Base-by-base conservation (phyloP, 2,113 vertebrate genomes). In the Passer domesticus region DNA sequence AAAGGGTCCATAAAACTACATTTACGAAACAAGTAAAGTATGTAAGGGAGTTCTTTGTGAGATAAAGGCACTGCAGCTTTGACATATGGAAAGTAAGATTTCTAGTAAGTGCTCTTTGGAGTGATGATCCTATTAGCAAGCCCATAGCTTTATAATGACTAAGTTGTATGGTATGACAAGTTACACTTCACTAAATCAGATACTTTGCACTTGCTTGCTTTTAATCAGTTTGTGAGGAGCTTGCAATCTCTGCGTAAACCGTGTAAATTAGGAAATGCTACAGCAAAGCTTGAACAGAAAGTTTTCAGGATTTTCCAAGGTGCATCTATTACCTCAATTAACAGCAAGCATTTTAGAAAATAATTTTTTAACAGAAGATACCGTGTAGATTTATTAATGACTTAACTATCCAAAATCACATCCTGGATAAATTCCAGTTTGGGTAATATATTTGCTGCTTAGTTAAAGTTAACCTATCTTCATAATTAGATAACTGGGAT, bases 401-500 rank as follows among this genome's bases (percentile, higher is more conserved):
- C 43, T 81, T 75, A 50, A 70, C 16, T 39, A 62, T 81, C 30
- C 21, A 84, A 84, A 91, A 15, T 27, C 13, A 53, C 74, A 64
- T 69, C 27, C 64, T 87, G 56, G 52, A 69, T 37, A 87, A 94
- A 89, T 78, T 89, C 43, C 24, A 79, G 49, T 82, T 44, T 79
- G 47, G 25, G 11, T 50, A 74, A 87, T 63, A 19, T 33, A 91
- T 90, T 91, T 92, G 33, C 28, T 82, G 28, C 66, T 94, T 95
- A 94, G 66, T 95, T 94, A 96, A 95, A 85, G 62, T 87, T 94
- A 90, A 93, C 90, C 63, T 74, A 11, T 80, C 58, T 86, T 95
- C 88, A 77, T 93, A 88, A 92, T 92, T 90, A 92, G 85, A 62
- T 92, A 80, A 44, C 30, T 80, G 75, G 23, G 50, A 80, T 93